These are phyloP conservation scores for Perodicticus potto DNA, from an alignment of 2,797 vertebrate species.

Conservation along the genomic window DNA sequence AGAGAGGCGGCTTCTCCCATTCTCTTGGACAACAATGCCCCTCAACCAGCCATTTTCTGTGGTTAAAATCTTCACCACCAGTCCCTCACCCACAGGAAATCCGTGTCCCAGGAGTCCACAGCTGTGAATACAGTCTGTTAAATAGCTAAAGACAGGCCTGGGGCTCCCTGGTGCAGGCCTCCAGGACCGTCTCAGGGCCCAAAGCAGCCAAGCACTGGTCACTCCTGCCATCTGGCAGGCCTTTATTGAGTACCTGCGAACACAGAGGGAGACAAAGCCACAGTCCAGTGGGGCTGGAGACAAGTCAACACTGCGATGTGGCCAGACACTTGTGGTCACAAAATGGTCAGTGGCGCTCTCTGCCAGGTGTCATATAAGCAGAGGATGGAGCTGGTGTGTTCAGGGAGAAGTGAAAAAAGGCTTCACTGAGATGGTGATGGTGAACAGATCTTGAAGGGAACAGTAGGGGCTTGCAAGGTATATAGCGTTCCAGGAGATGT, in stretches of 20 bases:
- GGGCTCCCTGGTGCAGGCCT: neutral
- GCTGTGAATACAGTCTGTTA: slow-evolving; percentile 65
- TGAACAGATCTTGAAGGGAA: neutral
- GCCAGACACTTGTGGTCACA: neutral
- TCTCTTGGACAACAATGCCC: slow-evolving; percentile 75
- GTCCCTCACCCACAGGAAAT: slow-evolving; percentile 75
- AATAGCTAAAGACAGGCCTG: neutral
- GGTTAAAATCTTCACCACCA: slow-evolving; percentile 44
- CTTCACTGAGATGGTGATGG: neutral
- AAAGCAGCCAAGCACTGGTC: neutral
- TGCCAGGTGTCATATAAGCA: neutral
- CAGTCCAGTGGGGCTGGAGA: neutral
- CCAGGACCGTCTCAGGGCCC: neutral
- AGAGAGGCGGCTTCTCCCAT: slow-evolving; percentile 56
- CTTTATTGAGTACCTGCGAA: neutral
- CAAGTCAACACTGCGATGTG: neutral
- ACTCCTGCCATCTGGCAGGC: neutral
- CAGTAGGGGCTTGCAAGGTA: neutral
- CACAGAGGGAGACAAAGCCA: neutral
- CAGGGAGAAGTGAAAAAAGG: neutral
- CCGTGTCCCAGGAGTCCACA: slow-evolving; percentile 47
- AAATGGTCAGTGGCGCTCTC: neutral
- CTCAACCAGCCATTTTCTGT: slow-evolving; percentile 67
- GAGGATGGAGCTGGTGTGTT: neutral
- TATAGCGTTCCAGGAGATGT: neutral